Percentiles rank a stretch among this genome's conserved stretches.
Evolutionary conservation across 1,140 invertebrate genomes (phyloP).

Genomic region (Tenebrio molitor): DNA sequence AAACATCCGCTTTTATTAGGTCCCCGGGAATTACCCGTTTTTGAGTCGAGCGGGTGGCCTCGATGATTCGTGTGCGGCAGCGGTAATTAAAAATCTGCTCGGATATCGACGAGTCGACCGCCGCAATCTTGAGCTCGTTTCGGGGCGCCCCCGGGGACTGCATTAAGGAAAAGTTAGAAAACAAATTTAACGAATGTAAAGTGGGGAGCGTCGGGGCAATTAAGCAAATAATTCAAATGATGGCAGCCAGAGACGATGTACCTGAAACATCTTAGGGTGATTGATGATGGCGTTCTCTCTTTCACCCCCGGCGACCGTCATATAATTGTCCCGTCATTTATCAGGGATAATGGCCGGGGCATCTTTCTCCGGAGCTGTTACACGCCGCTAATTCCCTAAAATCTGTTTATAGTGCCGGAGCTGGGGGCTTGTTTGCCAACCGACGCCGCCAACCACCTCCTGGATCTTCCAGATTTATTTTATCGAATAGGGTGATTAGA

Average conservation of each 20-base stretch:
- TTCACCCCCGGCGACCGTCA: conserved; percentile 33
- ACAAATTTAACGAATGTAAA: conserved; percentile 43
- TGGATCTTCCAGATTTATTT: neutral
- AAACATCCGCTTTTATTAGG: too few species aligned
- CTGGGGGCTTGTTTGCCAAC: neutral
- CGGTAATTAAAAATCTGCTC: too few species aligned
- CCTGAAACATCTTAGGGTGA: conserved; percentile 25
- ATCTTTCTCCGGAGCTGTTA: conserved; percentile 36
- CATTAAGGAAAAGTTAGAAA: conserved; percentile 47
- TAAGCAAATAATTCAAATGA: conserved; percentile 51
- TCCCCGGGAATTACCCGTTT: too few species aligned
- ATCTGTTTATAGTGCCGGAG: conserved; percentile 45
- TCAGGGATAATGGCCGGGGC: conserved; percentile 53
- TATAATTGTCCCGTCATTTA: conserved; percentile 59
- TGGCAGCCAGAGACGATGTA: conserved; percentile 21
- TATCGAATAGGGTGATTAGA: too few species aligned
- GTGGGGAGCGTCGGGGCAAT: conserved; percentile 36
- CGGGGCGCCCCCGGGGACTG: conserved; percentile 4
- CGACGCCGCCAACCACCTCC: conserved; percentile 1
- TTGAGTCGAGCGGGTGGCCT: too few species aligned
- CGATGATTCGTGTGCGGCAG: neutral
- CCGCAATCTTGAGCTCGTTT: conserved; percentile 23
- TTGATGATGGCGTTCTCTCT: conserved; percentile 37
- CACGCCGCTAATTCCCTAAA: conserved; percentile 41
- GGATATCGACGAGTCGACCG: too few species aligned